phyloP scores from a whole-genome alignment of 2,113 vertebrate species.

The Platichthys stellatus region DNA sequence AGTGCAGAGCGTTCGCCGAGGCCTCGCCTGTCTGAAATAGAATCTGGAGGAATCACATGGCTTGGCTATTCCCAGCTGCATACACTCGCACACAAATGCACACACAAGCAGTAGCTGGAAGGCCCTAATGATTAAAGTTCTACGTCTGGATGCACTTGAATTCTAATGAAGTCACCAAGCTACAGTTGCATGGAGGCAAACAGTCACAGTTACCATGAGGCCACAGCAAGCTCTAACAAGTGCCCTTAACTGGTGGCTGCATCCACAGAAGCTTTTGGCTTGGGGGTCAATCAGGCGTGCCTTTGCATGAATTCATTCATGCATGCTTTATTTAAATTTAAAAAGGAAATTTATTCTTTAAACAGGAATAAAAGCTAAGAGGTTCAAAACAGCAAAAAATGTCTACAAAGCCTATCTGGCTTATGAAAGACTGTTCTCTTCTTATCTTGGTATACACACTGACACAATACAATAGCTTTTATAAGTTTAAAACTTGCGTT shows the following conservation, averaged over 20 bases:
- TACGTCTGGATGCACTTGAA: not conserved
- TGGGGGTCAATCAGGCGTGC: not conserved
- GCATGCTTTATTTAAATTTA: too few species aligned
- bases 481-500: not conserved
- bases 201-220: not conserved
- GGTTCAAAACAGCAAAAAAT: too few species aligned
- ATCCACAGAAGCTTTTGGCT: not conserved
- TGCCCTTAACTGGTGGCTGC: not conserved
- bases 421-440: too few species aligned
- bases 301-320: too few species aligned
- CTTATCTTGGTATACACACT: too few species aligned
- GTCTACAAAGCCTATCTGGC: too few species aligned
- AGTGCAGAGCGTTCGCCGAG: conserved; percentile 30
- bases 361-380: too few species aligned
- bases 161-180: not conserved
- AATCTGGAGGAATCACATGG: conserved; percentile 79
- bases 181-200: not conserved
- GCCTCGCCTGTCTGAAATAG: conserved; percentile 73
- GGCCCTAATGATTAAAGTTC: not conserved
- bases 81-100: not conserved
- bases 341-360: too few species aligned
- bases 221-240: too few species aligned
- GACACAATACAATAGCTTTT: too few species aligned
- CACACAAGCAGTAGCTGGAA: not conserved
- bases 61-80: conserved; percentile 76